These are phyloP conservation scores for Notoglanidium macrostoma DNA, from an alignment of 2,797 vertebrate genomes.

Conservation along the genomic window DNA sequence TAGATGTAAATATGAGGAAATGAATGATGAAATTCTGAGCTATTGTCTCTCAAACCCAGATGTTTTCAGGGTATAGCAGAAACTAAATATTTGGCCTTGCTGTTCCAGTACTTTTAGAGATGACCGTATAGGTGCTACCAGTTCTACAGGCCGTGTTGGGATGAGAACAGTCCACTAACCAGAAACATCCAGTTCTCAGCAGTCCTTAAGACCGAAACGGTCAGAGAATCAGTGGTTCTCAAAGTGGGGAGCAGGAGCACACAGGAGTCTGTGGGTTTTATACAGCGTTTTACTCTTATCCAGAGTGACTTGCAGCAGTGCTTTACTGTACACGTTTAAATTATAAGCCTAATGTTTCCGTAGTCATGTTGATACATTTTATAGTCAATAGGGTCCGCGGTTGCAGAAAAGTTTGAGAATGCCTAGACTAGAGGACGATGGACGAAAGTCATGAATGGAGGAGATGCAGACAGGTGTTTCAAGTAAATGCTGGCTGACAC, in stretches of 20 bases:
- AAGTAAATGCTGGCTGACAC: not conserved
- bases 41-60: not conserved
- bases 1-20: not conserved
- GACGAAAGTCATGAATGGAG: not conserved
- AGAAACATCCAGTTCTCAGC: not conserved
- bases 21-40: not conserved
- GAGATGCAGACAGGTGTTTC: not conserved
- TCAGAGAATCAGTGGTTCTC: not conserved
- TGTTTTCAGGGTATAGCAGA: not conserved
- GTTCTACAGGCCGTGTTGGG: too few relatives aligned
- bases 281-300: not conserved
- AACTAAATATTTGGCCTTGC: too few relatives aligned
- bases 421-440: not conserved
- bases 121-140: too few relatives aligned
- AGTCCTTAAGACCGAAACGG: not conserved
- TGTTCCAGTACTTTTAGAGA: too few relatives aligned
- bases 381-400: too few relatives aligned
- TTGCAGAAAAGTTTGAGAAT: not conserved
- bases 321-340: too few relatives aligned
- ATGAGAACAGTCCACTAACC: not conserved
- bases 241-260: not conserved
- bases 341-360: too few relatives aligned
- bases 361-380: too few relatives aligned
- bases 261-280: not conserved
- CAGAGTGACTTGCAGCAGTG: too few relatives aligned